Percentiles rank a stretch among this genome's conserved stretches.
Evolutionary conservation across 2,113 vertebrate genomes (phyloP).

Genomic region (Callospermophilus lateralis): DNA sequence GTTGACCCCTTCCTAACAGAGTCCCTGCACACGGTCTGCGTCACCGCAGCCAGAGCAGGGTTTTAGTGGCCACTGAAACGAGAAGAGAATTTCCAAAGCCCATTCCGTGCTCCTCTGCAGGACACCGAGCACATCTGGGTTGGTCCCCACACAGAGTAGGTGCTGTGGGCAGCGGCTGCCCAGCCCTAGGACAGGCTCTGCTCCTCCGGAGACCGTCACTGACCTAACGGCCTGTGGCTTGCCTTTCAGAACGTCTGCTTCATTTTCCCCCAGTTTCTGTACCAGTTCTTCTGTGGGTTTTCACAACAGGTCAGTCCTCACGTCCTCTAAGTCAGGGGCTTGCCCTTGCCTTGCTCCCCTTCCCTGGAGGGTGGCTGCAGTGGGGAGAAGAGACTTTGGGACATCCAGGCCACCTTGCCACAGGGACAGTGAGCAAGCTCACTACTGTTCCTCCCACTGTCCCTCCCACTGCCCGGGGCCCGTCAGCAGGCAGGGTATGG

Average conservation of each 20-base stretch:
- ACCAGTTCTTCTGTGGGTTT: conserved; percentile 99
- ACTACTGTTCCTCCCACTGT: too few relatives aligned
- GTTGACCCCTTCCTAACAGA: too few relatives aligned
- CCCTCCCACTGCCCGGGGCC: background rate
- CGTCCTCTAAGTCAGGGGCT: background rate
- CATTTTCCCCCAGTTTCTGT: conserved; percentile 99
- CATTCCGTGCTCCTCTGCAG: rapidly evolving
- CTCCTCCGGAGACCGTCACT: rapidly evolving
- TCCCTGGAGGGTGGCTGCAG: rapidly evolving
- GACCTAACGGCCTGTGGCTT: conserved; percentile 63
- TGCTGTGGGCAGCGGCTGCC: rapidly evolving
- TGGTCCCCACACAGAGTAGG: rapidly evolving
- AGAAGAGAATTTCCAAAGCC: too few relatives aligned
- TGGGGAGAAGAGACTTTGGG: background rate
- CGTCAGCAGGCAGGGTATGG: background rate
- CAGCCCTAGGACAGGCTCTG: rapidly evolving
- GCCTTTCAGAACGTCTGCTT: conserved; percentile 97
- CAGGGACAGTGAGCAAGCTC: too few relatives aligned
- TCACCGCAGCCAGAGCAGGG: too few relatives aligned
- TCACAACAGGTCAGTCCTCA: conserved; percentile 95
- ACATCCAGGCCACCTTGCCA: background rate
- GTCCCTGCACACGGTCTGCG: rapidly evolving
- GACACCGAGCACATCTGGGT: rapidly evolving
- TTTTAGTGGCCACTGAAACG: too few relatives aligned
- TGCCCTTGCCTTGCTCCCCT: background rate